phyloP scores from a whole-genome alignment of 1,140 invertebrate genomes.

The Yoshiicerus persimilis region DNA sequence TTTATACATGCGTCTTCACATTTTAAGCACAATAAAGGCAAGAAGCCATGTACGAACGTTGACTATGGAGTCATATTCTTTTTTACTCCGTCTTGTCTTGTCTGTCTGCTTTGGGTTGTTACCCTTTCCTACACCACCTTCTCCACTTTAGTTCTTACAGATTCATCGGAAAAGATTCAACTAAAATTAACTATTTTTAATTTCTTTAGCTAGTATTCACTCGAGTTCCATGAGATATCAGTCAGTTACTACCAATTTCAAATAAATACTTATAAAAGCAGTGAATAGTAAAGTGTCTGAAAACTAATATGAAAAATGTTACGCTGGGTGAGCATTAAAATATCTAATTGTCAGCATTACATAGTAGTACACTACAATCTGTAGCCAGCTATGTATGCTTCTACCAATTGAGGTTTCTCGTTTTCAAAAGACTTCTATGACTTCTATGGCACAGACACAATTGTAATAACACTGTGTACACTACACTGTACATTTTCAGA shows the following conservation, averaged over 20 bases:
- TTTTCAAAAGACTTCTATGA: too few relatives aligned
- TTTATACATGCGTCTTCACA: not conserved
- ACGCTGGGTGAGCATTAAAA: not conserved
- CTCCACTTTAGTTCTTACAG: not conserved
- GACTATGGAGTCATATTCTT: not conserved
- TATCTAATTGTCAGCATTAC: not conserved
- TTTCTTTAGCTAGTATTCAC: not conserved
- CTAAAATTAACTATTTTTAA: not conserved
- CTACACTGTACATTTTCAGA: too few relatives aligned
- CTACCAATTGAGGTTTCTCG: too few relatives aligned
- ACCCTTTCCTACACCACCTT: not conserved
- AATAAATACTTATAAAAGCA: not conserved
- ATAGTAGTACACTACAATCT: not conserved
- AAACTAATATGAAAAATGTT: not conserved
- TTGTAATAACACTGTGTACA: too few relatives aligned
- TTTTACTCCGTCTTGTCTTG: not conserved
- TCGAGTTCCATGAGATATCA: not conserved
- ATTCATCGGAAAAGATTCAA: not conserved
- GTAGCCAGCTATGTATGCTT: not conserved
- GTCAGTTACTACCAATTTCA: not conserved
- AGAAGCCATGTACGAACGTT: not conserved
- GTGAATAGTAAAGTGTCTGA: not conserved
- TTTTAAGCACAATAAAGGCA: not conserved
- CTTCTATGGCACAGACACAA: too few relatives aligned
- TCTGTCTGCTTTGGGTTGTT: slow-evolving; percentile 1